Conservation (phyloP, 2,113 vertebrate genomes). For the Crotophaga sulcirostris region DNA sequence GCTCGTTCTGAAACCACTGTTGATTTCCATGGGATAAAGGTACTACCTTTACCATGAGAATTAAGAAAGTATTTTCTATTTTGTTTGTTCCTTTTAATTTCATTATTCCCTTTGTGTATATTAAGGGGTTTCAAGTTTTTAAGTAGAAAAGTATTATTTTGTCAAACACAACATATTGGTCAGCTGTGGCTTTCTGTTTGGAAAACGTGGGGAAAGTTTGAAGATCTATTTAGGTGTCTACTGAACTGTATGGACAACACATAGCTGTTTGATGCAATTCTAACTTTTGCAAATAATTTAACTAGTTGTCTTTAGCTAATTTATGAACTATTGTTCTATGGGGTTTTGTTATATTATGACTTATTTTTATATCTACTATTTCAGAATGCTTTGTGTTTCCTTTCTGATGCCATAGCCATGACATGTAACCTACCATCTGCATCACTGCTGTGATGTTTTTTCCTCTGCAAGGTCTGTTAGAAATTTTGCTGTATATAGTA, state of each 20-base stretch:
- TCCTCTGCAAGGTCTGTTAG: background rate
- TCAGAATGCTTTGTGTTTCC: background rate
- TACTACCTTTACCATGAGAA: background rate
- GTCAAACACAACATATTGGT: background rate
- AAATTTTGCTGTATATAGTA: background rate
- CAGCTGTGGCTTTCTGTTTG: background rate
- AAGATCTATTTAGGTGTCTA: background rate
- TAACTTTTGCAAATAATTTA: background rate
- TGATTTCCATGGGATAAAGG: background rate
- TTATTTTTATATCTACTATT: background rate
- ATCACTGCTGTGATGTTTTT: background rate
- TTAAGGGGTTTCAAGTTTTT: background rate
- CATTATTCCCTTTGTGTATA: background rate
- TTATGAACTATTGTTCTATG: background rate
- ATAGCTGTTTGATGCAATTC: background rate
- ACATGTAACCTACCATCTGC: background rate
- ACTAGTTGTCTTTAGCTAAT: background rate
- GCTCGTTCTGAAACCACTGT: background rate
- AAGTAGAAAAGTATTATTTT: background rate
- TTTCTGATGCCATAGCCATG: constrained; percentile 14
- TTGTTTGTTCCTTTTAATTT: background rate
- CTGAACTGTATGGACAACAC: background rate
- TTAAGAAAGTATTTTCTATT: background rate
- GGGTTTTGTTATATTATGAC: background rate
- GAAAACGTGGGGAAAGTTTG: background rate